phyloP scores from a whole-genome alignment of 2,113 vertebrate genomes.

The Macquaria ambigua region DNA sequence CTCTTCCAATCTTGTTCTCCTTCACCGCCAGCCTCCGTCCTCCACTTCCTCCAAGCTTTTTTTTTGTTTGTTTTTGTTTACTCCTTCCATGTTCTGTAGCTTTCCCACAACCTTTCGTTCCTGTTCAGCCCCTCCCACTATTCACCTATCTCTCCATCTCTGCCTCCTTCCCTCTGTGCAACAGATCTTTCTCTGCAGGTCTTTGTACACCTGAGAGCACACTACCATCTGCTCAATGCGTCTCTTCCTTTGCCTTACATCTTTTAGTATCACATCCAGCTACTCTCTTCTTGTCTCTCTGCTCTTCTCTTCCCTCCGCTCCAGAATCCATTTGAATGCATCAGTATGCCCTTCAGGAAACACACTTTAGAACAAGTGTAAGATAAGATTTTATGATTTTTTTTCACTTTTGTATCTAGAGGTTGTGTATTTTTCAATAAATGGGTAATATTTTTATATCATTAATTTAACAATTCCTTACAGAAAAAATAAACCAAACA shows the following conservation, averaged over 20 bases:
- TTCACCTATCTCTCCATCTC: conserved; percentile 57
- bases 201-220: conserved; percentile 70
- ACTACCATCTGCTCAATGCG: conserved; percentile 68
- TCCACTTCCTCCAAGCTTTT: conserved; percentile 20
- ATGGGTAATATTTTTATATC: neutral
- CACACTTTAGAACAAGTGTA: conserved; percentile 1
- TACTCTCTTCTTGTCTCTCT: neutral
- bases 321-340: conserved; percentile 36
- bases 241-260: conserved; percentile 49
- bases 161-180: conserved; percentile 64
- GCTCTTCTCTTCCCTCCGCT: neutral
- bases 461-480: neutral
- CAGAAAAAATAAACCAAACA: neutral
- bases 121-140: conserved; percentile 49
- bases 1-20: conserved; percentile 34
- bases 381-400: neutral
- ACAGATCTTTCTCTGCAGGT: conserved; percentile 74
- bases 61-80: conserved; percentile 16
- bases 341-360: conserved; percentile 18
- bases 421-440: neutral
- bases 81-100: conserved; percentile 22
- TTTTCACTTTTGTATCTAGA: neutral
- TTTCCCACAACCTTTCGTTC: conserved; percentile 16
- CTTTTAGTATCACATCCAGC: conserved; percentile 23
- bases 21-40: conserved; percentile 13